Evolutionary conservation across 2,888 invertebrate species (phyloP).

Genomic region (Drosophila lacicola): DNA sequence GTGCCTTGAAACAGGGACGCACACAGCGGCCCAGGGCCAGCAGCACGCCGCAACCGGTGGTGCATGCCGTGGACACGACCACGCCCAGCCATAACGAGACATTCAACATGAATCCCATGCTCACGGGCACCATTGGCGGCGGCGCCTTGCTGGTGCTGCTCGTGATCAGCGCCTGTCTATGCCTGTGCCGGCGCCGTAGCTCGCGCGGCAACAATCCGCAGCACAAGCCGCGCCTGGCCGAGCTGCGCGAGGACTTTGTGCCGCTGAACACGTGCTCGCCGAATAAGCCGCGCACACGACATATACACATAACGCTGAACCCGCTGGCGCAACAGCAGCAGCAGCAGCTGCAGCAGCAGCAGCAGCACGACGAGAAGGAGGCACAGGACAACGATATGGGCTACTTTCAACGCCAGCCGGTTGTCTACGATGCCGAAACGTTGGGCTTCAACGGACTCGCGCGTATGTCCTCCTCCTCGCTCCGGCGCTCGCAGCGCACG

Average conservation of each 20-base stretch:
- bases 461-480: slow-evolving; percentile 70
- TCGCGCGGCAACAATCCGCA: slow-evolving; percentile 44
- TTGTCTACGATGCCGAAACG: slow-evolving; percentile 57
- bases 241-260: slow-evolving; percentile 83
- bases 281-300: slow-evolving; percentile 74
- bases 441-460: slow-evolving; percentile 56
- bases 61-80: slow-evolving; percentile 76
- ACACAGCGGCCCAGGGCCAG: slow-evolving; percentile 86
- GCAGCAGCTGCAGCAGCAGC: slow-evolving; percentile 55
- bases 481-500: slow-evolving; percentile 72
- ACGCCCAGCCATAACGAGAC: slow-evolving; percentile 80
- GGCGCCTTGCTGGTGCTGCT: slow-evolving; percentile 80
- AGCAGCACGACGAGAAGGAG: slow-evolving; percentile 76
- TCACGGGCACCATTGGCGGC: slow-evolving; percentile 83
- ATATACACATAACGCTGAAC: slow-evolving; percentile 85
- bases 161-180: slow-evolving; percentile 81
- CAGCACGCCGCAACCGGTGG: slow-evolving; percentile 73
- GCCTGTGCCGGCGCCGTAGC: slow-evolving; percentile 82
- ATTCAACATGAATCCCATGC: slow-evolving; percentile 80
- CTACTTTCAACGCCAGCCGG: slow-evolving; percentile 62
- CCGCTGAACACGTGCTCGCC: slow-evolving; percentile 61
- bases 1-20: slow-evolving; percentile 89
- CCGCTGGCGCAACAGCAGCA: slow-evolving; percentile 82
- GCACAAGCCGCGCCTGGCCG: slow-evolving; percentile 81
- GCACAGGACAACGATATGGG: slow-evolving; percentile 62